Evolutionary conservation across 2,113 vertebrate species (phyloP).

Genomic region (Tetrax tetrax): DNA sequence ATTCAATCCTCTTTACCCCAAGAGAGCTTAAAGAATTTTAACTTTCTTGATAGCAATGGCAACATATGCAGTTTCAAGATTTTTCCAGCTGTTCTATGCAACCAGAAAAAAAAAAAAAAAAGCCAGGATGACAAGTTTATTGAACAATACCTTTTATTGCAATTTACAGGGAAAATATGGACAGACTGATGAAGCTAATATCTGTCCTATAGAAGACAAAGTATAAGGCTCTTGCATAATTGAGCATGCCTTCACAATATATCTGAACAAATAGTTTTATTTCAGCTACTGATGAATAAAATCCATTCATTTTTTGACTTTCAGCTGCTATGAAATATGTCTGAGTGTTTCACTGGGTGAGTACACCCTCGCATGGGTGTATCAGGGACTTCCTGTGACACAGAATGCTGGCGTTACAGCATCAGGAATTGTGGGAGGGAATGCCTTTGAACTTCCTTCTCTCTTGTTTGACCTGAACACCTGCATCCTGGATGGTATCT

Average conservation of each 20-base stretch:
- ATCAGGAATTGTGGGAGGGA: constrained; percentile 66
- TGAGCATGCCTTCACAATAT: not conserved
- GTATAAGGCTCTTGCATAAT: not conserved
- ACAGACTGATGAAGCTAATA: not conserved
- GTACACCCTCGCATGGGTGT: constrained; percentile 27
- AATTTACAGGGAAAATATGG: not conserved
- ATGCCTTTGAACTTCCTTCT: constrained; percentile 73
- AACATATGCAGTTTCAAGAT: not conserved
- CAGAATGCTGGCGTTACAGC: constrained; percentile 15
- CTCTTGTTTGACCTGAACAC: constrained; percentile 73
- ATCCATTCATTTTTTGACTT: not conserved
- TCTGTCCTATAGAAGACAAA: not conserved
- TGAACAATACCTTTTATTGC: not conserved
- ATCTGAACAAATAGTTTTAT: not conserved
- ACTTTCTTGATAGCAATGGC: not conserved
- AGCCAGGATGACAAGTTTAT: not conserved
- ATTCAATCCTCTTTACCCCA: not conserved
- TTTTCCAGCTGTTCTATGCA: not conserved
- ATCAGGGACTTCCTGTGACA: constrained; percentile 59
- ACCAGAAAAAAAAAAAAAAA: not conserved
- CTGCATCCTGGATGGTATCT: constrained; percentile 82
- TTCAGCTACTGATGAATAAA: not conserved
- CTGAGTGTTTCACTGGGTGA: not conserved
- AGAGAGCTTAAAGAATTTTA: not conserved
- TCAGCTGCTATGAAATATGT: not conserved